These are phyloP conservation scores for Drosophila novamexicana DNA, from an alignment of 1,140 invertebrate species.

Conservation along the genomic window DNA sequence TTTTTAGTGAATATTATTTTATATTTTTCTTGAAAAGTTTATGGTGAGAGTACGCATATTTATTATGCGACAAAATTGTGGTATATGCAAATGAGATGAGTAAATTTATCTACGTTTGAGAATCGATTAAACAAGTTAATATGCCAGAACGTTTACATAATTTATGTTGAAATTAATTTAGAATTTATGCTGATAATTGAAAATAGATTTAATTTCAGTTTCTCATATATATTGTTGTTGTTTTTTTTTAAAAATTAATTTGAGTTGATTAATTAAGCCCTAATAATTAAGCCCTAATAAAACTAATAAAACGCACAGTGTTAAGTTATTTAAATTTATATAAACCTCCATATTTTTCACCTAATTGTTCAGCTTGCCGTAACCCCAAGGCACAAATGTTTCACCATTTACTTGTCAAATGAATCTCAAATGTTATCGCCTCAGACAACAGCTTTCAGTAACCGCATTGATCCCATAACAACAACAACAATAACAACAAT, in stretches of 20 bases:
- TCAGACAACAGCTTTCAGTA: constrained; percentile 15
- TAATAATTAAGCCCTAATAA: not conserved
- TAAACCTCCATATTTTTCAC: not conserved
- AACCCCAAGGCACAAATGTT: constrained; percentile 21
- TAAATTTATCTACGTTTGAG: not conserved
- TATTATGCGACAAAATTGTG: constrained; percentile 52
- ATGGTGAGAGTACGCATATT: not conserved
- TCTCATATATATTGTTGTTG: not conserved
- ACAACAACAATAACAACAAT: constrained; percentile 11
- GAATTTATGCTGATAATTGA: not conserved
- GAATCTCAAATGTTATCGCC: constrained; percentile 40
- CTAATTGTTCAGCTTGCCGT: not conserved
- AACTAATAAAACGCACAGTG: not conserved
- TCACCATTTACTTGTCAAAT: constrained; percentile 40
- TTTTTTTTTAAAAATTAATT: too few relatives aligned
- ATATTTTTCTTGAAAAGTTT: not conserved
- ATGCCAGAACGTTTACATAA: too few relatives aligned
- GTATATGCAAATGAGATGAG: constrained; percentile 7
- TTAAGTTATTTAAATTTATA: not conserved
- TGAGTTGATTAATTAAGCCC: not conserved
- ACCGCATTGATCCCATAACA: constrained; percentile 26
- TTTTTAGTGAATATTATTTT: constrained; percentile 9
- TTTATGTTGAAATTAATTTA: not conserved
- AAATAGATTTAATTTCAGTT: not conserved
- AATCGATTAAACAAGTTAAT: not conserved